A percentile compares a stretch with the other conserved stretches of the same genome.
Evolutionary conservation across 2,888 invertebrate species (phyloP).

Genomic region (Seladonia tumulorum): DNA sequence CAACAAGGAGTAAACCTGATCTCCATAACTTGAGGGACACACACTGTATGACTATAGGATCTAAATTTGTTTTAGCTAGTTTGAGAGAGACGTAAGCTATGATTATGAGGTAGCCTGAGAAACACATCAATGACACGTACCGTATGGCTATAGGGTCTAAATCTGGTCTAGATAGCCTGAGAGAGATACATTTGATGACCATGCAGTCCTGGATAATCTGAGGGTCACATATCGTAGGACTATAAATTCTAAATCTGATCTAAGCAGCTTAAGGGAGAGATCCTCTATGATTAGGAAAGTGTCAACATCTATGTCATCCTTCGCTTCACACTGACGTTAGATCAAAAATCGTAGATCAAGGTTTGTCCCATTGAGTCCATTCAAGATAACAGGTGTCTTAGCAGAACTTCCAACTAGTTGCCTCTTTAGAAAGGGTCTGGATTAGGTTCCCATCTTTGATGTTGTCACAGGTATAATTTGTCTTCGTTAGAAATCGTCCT

Average conservation of each 20-base stretch:
- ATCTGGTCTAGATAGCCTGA: not conserved
- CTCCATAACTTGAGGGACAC: no score
- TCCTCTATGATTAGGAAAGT: no score
- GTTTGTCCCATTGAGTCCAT: not conserved
- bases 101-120: not conserved
- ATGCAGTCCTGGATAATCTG: not conserved
- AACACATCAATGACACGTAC: not conserved
- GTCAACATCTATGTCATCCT: not conserved
- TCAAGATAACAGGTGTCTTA: not conserved
- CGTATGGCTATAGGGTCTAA: not conserved
- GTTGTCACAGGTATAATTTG: not conserved
- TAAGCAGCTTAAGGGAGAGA: not conserved
- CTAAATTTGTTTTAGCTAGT: not conserved
- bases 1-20: slow-evolving; percentile 2
- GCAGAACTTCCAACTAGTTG: not conserved
- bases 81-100: not conserved
- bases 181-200: not conserved
- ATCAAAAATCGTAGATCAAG: not conserved
- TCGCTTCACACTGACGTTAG: not conserved
- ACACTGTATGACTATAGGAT: not conserved
- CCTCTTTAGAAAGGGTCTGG: not conserved
- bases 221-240: not conserved
- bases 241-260: not conserved
- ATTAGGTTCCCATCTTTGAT: not conserved
- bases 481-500: not conserved